These are phyloP conservation scores for Chloebia gouldiae DNA, from an alignment of 2,113 vertebrate species.

Conservation along the genomic window DNA sequence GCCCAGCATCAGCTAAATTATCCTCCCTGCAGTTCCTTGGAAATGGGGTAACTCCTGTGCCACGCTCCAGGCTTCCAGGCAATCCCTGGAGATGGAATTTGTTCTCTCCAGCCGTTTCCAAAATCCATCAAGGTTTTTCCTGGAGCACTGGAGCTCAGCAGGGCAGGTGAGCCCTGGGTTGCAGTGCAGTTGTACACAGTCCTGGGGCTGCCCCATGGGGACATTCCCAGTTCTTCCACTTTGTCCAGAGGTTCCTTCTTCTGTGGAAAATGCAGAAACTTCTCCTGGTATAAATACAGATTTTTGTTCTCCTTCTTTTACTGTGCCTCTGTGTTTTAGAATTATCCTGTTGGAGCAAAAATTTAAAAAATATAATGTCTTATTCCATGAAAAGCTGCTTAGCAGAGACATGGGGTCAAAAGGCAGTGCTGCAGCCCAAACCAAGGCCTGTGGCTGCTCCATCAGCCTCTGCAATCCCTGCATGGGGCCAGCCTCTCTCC, in stretches of 20 bases:
- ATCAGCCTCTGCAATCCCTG: rapidly evolving
- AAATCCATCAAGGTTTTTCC: neutral
- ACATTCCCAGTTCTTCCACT: neutral
- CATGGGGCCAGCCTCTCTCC: rapidly evolving
- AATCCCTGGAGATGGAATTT: neutral
- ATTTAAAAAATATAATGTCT: neutral
- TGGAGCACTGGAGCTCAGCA: rapidly evolving
- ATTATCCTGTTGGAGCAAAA: neutral
- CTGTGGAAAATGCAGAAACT: neutral
- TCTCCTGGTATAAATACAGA: neutral
- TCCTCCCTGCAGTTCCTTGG: neutral
- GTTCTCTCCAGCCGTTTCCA: neutral
- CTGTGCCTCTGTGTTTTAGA: neutral
- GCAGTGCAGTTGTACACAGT: rapidly evolving
- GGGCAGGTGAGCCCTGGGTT: neutral
- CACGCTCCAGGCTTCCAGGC: neutral
- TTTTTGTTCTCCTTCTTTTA: neutral
- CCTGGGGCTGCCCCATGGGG: neutral
- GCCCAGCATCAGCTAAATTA: neutral
- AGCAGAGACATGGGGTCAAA: neutral
- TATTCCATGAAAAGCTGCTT: neutral
- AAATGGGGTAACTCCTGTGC: neutral
- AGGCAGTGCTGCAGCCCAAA: neutral
- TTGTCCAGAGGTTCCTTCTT: neutral
- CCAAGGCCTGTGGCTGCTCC: neutral